These are phyloP conservation scores for Branchinecta sandiegonensis DNA, from an alignment of 2,888 invertebrate species.

Conservation along the genomic window DNA sequence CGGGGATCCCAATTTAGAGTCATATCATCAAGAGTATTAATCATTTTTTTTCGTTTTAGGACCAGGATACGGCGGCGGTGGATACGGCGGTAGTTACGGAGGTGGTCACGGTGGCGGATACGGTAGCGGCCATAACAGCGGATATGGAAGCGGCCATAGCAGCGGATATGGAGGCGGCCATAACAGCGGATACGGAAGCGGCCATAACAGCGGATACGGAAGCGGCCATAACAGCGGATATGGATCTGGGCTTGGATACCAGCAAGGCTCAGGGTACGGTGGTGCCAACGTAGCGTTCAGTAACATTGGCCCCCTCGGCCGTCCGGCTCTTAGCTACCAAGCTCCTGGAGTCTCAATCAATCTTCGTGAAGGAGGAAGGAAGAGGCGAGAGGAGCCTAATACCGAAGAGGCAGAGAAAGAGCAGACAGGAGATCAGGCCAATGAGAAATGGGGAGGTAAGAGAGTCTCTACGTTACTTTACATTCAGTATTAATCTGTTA, in stretches of 20 bases:
- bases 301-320: neutral
- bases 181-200: neutral
- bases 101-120: too few species aligned
- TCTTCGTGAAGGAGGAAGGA: neutral
- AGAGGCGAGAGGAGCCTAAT: neutral
- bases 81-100: too few species aligned
- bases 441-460: too few species aligned
- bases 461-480: too few species aligned
- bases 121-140: neutral
- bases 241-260: neutral
- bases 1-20: too few species aligned
- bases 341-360: neutral
- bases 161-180: neutral
- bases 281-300: neutral
- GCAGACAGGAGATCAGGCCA: too few species aligned
- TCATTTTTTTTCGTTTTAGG: too few species aligned
- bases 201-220: neutral
- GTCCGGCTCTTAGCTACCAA: constrained; percentile 6
- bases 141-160: neutral
- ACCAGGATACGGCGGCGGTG: too few species aligned
- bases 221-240: neutral
- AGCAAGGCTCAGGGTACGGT: constrained; percentile 7
- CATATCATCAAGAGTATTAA: too few species aligned
- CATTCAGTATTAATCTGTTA: too few species aligned
- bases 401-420: too few species aligned